Conservation (phyloP, 2,797 vertebrate species). For the Sebastes trivittatus region DNA sequence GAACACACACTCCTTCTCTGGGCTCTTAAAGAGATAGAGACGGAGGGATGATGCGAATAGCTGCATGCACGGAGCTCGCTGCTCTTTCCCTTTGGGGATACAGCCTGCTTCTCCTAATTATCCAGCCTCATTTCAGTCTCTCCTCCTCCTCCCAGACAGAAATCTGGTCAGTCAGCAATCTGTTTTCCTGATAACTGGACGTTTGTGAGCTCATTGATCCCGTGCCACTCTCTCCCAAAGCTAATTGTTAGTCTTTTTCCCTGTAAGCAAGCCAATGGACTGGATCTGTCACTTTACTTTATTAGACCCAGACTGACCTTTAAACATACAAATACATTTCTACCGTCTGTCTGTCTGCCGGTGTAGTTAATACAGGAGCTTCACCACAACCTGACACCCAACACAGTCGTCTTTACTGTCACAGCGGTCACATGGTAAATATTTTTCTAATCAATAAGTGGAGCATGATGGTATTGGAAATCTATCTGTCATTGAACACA, state of each 20-base stretch:
- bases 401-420: background rate
- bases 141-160: conserved; percentile 33
- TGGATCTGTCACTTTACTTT: conserved; percentile 10
- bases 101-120: conserved; percentile 75
- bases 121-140: conserved; percentile 71
- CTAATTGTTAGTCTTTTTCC: conserved; percentile 29
- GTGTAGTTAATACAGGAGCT: background rate
- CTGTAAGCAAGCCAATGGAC: conserved; percentile 13
- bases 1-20: conserved; percentile 69
- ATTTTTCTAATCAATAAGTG: conserved; percentile 15
- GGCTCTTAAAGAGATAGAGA: conserved; percentile 93
- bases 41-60: conserved; percentile 69
- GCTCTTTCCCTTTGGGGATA: conserved; percentile 64
- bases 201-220: conserved; percentile 48
- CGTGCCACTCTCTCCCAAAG: background rate
- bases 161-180: conserved; percentile 65
- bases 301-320: conserved; percentile 1
- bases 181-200: conserved; percentile 54
- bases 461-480: conserved; percentile 24
- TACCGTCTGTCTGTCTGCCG: background rate
- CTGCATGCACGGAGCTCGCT: conserved; percentile 52
- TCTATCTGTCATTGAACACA: conserved; percentile 19
- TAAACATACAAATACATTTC: background rate
- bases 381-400: background rate
- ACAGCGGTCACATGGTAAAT: background rate